These are phyloP conservation scores for Epizoanthus illoricatus DNA, from an alignment of 92 coral and sea anemone species.

Conservation along the genomic window DNA sequence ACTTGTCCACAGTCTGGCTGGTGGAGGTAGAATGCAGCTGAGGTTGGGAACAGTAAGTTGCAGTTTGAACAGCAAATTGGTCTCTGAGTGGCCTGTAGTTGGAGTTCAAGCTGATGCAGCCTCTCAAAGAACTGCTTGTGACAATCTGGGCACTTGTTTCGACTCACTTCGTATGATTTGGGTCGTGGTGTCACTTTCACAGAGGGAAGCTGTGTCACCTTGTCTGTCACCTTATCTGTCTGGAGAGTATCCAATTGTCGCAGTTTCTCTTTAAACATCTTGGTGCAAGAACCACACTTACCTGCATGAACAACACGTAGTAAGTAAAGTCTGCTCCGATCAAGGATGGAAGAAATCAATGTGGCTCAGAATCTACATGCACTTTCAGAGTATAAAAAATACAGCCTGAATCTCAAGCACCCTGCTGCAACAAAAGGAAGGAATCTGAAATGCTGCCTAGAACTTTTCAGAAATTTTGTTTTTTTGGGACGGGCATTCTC, in stretches of 20 bases:
- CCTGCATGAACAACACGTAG: not conserved
- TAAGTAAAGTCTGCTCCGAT: too few species aligned
- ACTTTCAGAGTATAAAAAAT: too few species aligned
- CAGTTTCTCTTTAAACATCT: conserved; percentile 19
- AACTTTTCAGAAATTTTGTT: too few species aligned
- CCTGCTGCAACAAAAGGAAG: too few species aligned
- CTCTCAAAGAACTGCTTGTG: conserved; percentile 41
- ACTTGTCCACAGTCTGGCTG: conserved; percentile 4
- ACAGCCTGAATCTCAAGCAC: too few species aligned
- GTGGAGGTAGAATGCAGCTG: conserved; percentile 29
- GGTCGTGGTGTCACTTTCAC: not conserved
- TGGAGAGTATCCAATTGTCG: conserved; percentile 29
- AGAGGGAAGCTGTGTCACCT: not conserved
- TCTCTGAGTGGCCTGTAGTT: conserved; percentile 27
- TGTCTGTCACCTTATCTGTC: not conserved
- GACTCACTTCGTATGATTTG: conserved; percentile 25
- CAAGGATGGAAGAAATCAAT: too few species aligned
- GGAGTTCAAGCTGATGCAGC: conserved; percentile 26
- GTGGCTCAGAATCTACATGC: too few species aligned
- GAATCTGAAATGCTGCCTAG: too few species aligned
- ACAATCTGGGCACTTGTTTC: conserved; percentile 37
- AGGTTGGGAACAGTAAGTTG: conserved; percentile 18
- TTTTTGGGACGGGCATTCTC: too few species aligned
- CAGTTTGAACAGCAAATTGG: conserved; percentile 38
- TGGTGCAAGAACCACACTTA: conserved; percentile 17